These are phyloP conservation scores for Pseudomyrmex concolor DNA, from an alignment of 1,140 invertebrate genomes.

Conservation along the genomic window DNA sequence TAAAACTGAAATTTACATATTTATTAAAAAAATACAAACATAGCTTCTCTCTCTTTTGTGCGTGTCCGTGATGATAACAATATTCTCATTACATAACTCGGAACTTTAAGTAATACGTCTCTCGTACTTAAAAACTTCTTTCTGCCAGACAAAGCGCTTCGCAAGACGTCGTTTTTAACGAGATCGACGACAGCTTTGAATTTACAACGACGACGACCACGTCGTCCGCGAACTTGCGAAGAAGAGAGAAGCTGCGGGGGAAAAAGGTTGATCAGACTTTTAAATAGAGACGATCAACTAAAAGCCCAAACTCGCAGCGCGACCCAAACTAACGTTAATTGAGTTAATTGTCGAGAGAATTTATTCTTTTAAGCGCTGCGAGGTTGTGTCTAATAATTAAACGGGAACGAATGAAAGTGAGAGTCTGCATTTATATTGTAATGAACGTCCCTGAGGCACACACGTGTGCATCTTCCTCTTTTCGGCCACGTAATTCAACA, in stretches of 20 bases:
- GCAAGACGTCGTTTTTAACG: not conserved
- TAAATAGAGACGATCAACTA: slow-evolving; percentile 27
- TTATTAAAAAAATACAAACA: not conserved
- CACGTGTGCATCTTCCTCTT: not conserved
- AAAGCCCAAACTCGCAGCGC: slow-evolving; percentile 11
- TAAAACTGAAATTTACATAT: not conserved
- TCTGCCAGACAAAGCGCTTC: slow-evolving; percentile 1
- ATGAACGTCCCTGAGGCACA: not conserved
- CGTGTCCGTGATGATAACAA: not conserved
- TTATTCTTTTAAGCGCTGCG: slow-evolving; percentile 20
- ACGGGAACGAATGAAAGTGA: not conserved
- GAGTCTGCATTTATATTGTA: not conserved
- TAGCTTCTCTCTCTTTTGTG: not conserved
- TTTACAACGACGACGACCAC: not conserved
- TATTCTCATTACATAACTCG: slow-evolving; percentile 6
- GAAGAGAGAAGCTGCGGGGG: not conserved
- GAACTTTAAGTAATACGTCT: not conserved
- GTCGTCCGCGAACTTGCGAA: not conserved
- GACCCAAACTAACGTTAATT: slow-evolving; percentile 29
- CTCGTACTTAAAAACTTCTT: slow-evolving; percentile 13
- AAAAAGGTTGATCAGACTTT: slow-evolving; percentile 45
- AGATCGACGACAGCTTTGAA: slow-evolving; percentile 40
- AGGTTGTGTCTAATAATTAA: slow-evolving; percentile 16
- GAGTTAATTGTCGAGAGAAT: slow-evolving; percentile 34
- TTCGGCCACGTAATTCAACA: not conserved